phyloP scores from a whole-genome alignment of 2,113 vertebrate species.

The Cygnus buccinator region DNA sequence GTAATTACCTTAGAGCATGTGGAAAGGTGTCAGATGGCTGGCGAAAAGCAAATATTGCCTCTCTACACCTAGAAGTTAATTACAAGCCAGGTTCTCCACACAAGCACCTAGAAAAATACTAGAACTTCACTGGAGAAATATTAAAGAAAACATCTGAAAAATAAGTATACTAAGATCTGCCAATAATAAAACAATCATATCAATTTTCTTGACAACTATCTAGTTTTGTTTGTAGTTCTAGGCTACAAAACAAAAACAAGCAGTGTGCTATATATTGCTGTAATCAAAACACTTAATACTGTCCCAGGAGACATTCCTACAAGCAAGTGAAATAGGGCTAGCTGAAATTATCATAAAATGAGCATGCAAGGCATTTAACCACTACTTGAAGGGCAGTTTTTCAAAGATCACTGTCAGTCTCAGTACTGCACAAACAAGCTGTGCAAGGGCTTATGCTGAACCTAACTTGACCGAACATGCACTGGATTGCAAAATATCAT shows the following conservation, averaged over 20 bases:
- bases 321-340: not conserved
- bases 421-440: not conserved
- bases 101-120: not conserved
- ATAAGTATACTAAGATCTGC: not conserved
- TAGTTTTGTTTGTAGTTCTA: not conserved
- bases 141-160: not conserved
- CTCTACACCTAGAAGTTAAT: not conserved
- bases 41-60: not conserved
- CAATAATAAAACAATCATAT: not conserved
- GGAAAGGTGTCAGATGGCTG: not conserved
- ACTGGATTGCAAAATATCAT: not conserved
- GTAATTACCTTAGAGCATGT: not conserved
- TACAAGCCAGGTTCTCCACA: fast-evolving
- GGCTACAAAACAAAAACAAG: slow-evolving; percentile 6
- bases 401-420: not conserved
- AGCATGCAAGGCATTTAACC: not conserved
- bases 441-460: not conserved
- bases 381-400: not conserved
- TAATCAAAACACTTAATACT: not conserved
- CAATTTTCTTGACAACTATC: not conserved
- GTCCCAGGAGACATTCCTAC: not conserved
- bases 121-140: not conserved
- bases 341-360: not conserved
- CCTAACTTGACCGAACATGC: not conserved
- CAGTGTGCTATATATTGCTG: not conserved